Evolutionary conservation across 2,888 invertebrate genomes (phyloP), one percentile per base, ranked within the genome.

Genomic region (Celastrina argiolus): DNA sequence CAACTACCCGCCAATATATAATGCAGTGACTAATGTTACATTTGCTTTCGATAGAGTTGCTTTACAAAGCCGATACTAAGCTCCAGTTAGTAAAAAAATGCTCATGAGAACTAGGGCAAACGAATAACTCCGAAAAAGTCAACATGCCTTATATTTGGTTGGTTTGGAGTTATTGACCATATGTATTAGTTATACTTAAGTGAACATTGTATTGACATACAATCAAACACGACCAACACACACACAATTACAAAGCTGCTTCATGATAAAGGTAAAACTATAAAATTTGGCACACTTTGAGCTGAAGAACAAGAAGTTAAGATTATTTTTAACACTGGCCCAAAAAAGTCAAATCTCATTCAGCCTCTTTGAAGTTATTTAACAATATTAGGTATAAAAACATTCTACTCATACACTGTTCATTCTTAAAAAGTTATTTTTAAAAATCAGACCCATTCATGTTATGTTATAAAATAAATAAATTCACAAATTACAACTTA

Each of bases 401-500:
- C 51, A 14, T 51, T 51, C 14, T 51, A 4, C 22, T 26, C 51
- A 5, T 51, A 51, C 51, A 51, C 51, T 22, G 58, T 16, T 16
- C 28, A 26, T 34, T 12, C 58, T 34, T 58, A 51, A 22, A 22
- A 56, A 56, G 1, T 4, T 10, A n/a, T 10, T n/a, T 59, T 61
- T 18, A 0, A 28, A 36, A 65, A 36, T 67, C 28, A 58, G 36
- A 45, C 39, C 10, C 58, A 61, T 59, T 63, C 26, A 56, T 51
- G 59, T 42, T 36, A 67, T 51, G 69, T 73, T 73, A 73, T 3
- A 69, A 67, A 72, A 70, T 73, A 74, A 73, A 72, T 74, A 73
- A 71, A 68, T 72, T 66, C 72, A 74, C 72, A 71, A 71, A 75
- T 74, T 72, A 74, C 73, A 72, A 67, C 63, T 69, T 72, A 73